These are phyloP conservation scores for Peromyscus californicus DNA, from an alignment of 2,113 vertebrate genomes.

Conservation along the genomic window DNA sequence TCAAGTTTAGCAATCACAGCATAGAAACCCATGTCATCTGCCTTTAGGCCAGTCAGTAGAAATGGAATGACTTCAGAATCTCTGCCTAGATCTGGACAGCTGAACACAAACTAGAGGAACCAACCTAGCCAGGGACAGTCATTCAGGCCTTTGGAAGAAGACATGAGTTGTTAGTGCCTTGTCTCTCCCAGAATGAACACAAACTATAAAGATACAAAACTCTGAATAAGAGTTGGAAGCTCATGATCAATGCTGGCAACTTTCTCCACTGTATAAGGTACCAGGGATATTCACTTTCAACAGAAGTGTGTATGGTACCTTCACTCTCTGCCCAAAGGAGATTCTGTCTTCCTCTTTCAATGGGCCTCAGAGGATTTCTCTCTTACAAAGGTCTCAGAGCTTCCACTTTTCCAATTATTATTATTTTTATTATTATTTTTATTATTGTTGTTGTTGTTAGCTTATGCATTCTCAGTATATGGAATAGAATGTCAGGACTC, in stretches of 20 bases:
- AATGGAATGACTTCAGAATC: background rate
- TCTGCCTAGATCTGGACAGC: background rate
- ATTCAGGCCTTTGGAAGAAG: background rate
- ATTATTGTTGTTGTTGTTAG: too few relatives aligned
- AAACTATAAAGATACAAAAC: background rate
- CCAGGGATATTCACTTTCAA: background rate
- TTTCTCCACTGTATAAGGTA: background rate
- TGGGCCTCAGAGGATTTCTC: background rate
- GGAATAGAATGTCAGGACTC: background rate
- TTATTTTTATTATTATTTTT: too few relatives aligned
- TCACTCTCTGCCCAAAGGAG: background rate
- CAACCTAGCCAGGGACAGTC: background rate
- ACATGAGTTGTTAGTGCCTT: background rate
- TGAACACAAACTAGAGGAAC: background rate
- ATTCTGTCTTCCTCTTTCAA: background rate
- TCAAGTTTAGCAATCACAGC: background rate
- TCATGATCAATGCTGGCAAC: background rate
- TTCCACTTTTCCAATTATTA: background rate
- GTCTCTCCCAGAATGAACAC: background rate
- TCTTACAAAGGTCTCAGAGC: background rate
- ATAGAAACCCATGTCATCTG: background rate
- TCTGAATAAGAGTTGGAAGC: background rate
- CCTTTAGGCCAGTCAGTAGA: background rate
- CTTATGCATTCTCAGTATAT: rapidly evolving
- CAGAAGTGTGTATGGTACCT: background rate